These are phyloP conservation scores for Oppia nitens DNA, from an alignment of 1,140 invertebrate genomes.

Conservation along the genomic window DNA sequence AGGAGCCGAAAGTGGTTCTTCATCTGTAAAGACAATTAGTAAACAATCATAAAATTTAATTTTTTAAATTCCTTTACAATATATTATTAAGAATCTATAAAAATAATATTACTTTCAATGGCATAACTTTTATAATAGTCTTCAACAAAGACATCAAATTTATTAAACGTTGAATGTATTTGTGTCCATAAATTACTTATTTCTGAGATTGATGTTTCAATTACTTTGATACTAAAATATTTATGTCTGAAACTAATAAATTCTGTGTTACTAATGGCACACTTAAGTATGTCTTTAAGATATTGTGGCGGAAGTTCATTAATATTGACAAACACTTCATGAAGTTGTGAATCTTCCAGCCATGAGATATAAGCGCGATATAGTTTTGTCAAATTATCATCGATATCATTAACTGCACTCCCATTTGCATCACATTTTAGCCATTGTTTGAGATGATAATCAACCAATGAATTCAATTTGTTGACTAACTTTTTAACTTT, in stretches of 20 bases:
- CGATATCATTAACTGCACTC: background rate
- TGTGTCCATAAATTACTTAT: background rate
- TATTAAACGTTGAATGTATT: background rate
- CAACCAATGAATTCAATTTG: slow-evolving; percentile 10
- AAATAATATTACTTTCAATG: background rate
- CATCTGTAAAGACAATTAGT: background rate
- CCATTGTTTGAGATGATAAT: slow-evolving; percentile 11
- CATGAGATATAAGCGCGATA: slow-evolving; percentile 14
- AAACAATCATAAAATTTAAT: too few relatives aligned
- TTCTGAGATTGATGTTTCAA: background rate
- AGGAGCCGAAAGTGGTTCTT: background rate
- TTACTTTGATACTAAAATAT: slow-evolving; percentile 6
- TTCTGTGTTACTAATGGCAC: background rate
- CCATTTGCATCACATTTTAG: background rate
- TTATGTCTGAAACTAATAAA: background rate
- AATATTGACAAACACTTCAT: slow-evolving; percentile 14
- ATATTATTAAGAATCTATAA: background rate
- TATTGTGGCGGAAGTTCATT: slow-evolving; percentile 14
- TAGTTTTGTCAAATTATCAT: slow-evolving; percentile 7
- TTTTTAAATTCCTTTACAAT: background rate
- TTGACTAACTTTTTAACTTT: background rate
- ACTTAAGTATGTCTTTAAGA: slow-evolving; percentile 13
- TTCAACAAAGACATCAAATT: background rate
- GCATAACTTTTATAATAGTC: background rate
- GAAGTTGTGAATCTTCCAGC: slow-evolving; percentile 14